These are phyloP conservation scores for Tachina lurida DNA, from an alignment of 2,888 invertebrate species.

Conservation along the genomic window DNA sequence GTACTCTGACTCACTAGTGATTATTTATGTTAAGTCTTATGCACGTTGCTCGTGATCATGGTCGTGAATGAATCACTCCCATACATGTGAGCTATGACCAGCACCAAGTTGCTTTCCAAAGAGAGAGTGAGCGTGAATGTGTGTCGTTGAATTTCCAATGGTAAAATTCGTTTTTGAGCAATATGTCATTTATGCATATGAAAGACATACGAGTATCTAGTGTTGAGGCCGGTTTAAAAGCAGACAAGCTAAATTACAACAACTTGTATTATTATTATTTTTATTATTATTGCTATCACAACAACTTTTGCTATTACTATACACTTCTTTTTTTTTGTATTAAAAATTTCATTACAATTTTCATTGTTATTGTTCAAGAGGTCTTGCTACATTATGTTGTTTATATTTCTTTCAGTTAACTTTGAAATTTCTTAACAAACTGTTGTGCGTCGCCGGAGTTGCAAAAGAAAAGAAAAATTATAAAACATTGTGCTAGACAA, in stretches of 20 bases:
- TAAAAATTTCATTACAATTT: conserved; percentile 44
- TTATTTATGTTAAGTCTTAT: too few relatives aligned
- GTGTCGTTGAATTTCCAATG: conserved; percentile 44
- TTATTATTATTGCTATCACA: conserved; percentile 22
- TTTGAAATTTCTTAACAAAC: conserved; percentile 75
- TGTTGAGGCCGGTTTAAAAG: conserved; percentile 50
- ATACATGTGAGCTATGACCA: neutral
- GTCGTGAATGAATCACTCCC: neutral
- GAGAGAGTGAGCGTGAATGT: conserved; percentile 55
- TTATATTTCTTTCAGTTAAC: conserved; percentile 76
- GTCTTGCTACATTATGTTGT: conserved; percentile 75
- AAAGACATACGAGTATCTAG: conserved; percentile 3
- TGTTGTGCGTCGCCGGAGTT: conserved; percentile 59
- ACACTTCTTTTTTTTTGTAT: conserved; percentile 9
- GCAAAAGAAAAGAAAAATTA: conserved; percentile 5
- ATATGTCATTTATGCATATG: conserved; percentile 26
- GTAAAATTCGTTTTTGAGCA: conserved; percentile 22
- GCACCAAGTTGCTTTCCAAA: conserved; percentile 15
- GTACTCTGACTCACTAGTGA: too few relatives aligned
- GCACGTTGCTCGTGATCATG: neutral
- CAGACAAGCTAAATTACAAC: conserved; percentile 53
- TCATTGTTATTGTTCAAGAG: conserved; percentile 57
- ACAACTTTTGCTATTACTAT: conserved; percentile 40
- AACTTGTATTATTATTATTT: conserved; percentile 44
- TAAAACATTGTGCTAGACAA: neutral